Evolutionary conservation across 2,113 vertebrate genomes (phyloP), one percentile per base, ranked within the genome.

Genomic region (Chlamydotis undulata): DNA sequence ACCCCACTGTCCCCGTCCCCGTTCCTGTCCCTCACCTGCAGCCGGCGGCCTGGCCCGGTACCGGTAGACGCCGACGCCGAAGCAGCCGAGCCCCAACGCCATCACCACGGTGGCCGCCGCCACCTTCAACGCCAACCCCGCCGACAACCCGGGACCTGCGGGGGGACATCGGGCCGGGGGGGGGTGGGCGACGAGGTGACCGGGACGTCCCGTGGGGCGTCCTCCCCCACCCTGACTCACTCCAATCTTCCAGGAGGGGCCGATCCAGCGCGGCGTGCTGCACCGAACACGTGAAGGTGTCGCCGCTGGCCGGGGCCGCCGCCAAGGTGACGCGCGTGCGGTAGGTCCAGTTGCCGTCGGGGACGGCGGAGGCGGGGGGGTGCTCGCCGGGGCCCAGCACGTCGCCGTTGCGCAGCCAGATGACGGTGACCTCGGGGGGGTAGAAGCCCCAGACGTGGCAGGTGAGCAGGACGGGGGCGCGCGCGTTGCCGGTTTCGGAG

Each of bases 301-400:
- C 96, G 17, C 97, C 94, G 22, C 68, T 83, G 28, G 6, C 23
- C 0, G 92, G 97, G 14, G 60, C 79, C 53, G 95, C 67, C 37
- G 89, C 88, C 74, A 98, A 86, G 49, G 95, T 31, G 19, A 97
- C 95, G 39, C 86, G 47, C 0, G 96, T 94, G 96, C 98, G 98
- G 78, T 97, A 98, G 3, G 97, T 98, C 98, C 97, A 98, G 94
- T 98, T 95, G 6, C 98, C 97, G 1, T 97, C 95, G 87, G 97
- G 87, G 25, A 95, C 74, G 55, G 91, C 22, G 1, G 77, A 41
- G 41, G 41, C 41, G 41, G 41, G 41, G 41, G 41, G 41, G 41
- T 41, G 83, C 28, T 87, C 65, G 4, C 91, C 64, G 1, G 89
- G 77, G 15, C 33, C 67, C 78, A 97, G 16, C 6, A 65, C 21